phyloP scores from a whole-genome alignment of 1,140 invertebrate genomes.

The Pentalonia nigronervosa region DNA sequence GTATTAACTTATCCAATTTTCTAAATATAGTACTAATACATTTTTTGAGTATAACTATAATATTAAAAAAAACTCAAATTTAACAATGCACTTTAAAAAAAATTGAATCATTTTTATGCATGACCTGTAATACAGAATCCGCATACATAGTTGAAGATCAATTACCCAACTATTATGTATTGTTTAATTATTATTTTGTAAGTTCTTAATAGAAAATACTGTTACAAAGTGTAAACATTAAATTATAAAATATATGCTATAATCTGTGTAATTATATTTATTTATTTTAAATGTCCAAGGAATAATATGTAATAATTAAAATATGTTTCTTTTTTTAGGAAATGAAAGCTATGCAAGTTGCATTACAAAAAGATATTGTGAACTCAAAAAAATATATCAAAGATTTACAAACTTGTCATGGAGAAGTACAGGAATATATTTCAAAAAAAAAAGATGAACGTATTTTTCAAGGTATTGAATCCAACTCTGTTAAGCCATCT shows the following conservation, averaged over 20 bases:
- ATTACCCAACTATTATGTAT: not conserved
- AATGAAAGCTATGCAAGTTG: conserved; percentile 34
- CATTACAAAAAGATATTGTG: conserved; percentile 36
- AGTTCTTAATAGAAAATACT: no score
- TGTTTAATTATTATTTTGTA: not conserved
- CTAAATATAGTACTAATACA: no score
- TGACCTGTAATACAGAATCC: no score
- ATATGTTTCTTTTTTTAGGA: conserved; percentile 24
- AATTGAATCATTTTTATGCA: no score
- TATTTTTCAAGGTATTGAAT: conserved; percentile 8
- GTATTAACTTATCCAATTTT: no score
- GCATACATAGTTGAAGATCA: no score
- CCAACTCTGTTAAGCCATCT: not conserved
- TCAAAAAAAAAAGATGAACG: conserved; percentile 43
- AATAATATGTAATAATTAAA: not conserved
- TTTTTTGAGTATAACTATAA: no score
- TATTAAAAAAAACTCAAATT: no score
- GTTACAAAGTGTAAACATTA: not conserved
- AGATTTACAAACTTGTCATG: conserved; percentile 45
- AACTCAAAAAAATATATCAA: conserved; percentile 48
- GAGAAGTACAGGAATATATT: conserved; percentile 29
- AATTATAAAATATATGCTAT: no score
- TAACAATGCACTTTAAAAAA: no score
- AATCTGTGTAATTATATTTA: not conserved
- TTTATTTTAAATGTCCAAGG: not conserved